These are phyloP conservation scores for Cinclus mexicanus DNA, from an alignment of 2,113 vertebrate genomes.

Conservation along the genomic window DNA sequence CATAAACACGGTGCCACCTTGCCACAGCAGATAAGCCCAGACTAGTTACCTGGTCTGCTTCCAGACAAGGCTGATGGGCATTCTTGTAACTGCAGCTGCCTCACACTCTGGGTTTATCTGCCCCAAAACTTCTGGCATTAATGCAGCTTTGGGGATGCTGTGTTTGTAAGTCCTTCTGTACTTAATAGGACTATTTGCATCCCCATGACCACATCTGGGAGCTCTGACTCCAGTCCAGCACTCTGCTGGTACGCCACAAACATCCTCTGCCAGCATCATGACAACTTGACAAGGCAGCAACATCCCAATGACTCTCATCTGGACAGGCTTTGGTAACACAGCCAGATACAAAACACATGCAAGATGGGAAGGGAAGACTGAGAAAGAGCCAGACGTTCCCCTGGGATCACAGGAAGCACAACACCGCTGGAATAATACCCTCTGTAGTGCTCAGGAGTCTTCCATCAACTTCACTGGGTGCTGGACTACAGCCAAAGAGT, in stretches of 20 bases:
- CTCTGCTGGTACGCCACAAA: neutral
- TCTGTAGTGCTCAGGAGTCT: neutral
- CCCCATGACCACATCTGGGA: neutral
- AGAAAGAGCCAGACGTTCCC: neutral
- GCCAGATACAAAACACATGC: neutral
- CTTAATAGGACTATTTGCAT: neutral
- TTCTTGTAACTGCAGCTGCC: neutral
- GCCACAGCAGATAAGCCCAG: neutral
- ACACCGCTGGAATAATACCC: neutral
- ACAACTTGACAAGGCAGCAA: constrained; percentile 7
- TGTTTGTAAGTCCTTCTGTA: neutral
- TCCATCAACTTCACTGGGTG: neutral
- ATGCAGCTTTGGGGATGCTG: neutral
- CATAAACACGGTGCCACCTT: rapidly evolving
- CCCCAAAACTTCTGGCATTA: neutral
- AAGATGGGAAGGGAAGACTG: neutral
- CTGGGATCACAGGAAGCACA: neutral
- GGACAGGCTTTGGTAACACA: neutral
- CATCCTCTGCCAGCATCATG: neutral
- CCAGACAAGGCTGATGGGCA: neutral
- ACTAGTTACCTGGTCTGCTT: neutral
- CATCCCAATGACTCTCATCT: constrained; percentile 1
- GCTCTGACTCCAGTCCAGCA: neutral
- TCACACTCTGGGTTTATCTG: neutral
- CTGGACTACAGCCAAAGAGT: neutral